Evolutionary conservation across 2,888 invertebrate species (phyloP).

Genomic region (Amiota minor): DNA sequence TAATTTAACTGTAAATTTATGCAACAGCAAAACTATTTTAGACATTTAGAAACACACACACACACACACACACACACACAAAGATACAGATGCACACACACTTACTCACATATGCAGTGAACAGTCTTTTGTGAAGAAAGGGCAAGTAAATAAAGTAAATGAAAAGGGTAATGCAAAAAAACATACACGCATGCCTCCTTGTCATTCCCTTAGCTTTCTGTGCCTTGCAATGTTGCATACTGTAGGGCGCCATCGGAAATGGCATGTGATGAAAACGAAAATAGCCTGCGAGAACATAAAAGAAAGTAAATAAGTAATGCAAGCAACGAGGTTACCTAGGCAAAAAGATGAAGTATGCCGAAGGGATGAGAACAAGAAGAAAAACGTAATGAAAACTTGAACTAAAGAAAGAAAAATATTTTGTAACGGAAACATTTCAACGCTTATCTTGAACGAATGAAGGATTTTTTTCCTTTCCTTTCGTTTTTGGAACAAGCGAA

Average conservation of each 20-base stretch:
- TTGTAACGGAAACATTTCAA: conserved; percentile 54
- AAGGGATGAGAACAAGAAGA: not conserved
- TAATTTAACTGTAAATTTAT: conserved; percentile 42
- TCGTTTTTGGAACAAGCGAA: too few relatives aligned
- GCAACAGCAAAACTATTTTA: conserved; percentile 40
- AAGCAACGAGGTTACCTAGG: not conserved
- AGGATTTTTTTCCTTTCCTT: conserved; percentile 2
- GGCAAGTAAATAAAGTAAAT: too few relatives aligned
- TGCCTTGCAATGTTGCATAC: not conserved
- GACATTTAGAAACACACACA: conserved; percentile 40
- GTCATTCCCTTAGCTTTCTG: not conserved
- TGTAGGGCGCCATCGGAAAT: not conserved
- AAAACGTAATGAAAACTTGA: conserved; percentile 2
- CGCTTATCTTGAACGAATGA: conserved; percentile 53
- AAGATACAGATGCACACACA: not conserved
- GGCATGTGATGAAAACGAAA: not conserved
- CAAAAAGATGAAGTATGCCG: not conserved
- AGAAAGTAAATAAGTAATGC: not conserved
- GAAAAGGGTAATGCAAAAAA: not conserved
- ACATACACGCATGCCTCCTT: conserved; percentile 23
- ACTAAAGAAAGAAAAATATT: conserved; percentile 35
- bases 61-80: too few relatives aligned
- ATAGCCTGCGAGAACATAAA: not conserved
- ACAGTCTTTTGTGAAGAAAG: too few relatives aligned
- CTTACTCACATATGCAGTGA: conserved; percentile 5